Evolutionary conservation across 2,113 vertebrate genomes (phyloP).

Genomic region (Platycercus adscitus): DNA sequence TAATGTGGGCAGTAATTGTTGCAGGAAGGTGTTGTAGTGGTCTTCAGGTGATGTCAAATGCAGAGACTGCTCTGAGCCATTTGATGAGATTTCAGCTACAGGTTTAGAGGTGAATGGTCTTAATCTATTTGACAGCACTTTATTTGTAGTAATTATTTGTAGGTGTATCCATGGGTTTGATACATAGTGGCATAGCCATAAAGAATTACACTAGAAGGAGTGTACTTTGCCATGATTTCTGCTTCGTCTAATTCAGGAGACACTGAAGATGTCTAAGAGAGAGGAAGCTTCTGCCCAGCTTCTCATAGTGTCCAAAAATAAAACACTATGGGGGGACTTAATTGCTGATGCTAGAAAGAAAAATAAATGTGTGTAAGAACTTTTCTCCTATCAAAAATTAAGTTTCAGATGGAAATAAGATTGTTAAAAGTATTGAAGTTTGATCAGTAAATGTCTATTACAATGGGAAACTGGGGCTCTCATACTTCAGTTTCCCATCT

Average conservation of each 20-base stretch:
- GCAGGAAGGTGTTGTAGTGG: not conserved
- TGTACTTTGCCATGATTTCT: not conserved
- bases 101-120: not conserved
- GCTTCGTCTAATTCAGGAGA: not conserved
- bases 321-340: not conserved
- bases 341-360: no score
- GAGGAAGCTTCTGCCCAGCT: not conserved
- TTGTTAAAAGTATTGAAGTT: not conserved
- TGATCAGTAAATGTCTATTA: not conserved
- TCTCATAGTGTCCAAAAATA: not conserved
- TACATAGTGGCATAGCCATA: not conserved
- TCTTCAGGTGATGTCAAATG: not conserved
- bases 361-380: no score
- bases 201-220: not conserved
- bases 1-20: not conserved
- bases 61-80: not conserved
- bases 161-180: not conserved
- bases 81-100: rapidly evolving
- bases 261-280: not conserved
- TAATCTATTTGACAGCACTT: not conserved
- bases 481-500: not conserved
- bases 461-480: not conserved
- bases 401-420: not conserved
- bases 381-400: not conserved
- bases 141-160: not conserved